A percentile compares a stretch with the other conserved stretches of the same genome.
phyloP scores from a whole-genome alignment of 2,113 vertebrate genomes.

The Rhynchomys soricoides region DNA sequence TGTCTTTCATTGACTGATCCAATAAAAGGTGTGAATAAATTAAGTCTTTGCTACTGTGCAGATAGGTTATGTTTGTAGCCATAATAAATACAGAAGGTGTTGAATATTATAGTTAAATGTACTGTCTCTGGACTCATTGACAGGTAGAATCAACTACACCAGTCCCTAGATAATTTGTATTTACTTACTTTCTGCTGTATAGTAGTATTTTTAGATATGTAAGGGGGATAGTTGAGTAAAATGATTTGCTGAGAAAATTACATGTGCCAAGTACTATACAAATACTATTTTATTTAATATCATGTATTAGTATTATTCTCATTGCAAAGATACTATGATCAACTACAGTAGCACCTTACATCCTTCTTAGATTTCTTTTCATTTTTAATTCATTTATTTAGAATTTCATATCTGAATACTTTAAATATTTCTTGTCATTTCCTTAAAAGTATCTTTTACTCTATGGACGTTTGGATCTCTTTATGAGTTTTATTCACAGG shows the following conservation, averaged over 20 bases:
- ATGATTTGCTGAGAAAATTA: background rate
- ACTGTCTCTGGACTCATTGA: background rate
- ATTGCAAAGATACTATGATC: background rate
- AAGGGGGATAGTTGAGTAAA: background rate
- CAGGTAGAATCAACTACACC: background rate
- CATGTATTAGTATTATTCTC: background rate
- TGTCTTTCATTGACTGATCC: background rate
- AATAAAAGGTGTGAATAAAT: background rate
- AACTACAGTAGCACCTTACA: background rate
- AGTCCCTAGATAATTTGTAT: background rate
- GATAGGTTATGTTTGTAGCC: background rate
- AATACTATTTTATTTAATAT: background rate
- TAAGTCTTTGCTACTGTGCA: background rate
- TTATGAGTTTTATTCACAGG: background rate
- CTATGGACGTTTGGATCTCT: background rate
- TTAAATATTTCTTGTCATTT: background rate
- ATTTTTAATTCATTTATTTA: background rate
- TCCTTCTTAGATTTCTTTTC: background rate
- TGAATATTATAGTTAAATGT: background rate
- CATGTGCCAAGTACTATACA: background rate
- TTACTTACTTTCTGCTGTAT: background rate
- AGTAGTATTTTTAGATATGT: background rate
- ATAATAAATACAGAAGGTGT: background rate
- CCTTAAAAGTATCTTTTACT: background rate
- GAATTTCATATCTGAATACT: background rate